Evolutionary conservation across 2,888 invertebrate genomes (phyloP).

Genomic region (Nasonovia ribisnigri): DNA sequence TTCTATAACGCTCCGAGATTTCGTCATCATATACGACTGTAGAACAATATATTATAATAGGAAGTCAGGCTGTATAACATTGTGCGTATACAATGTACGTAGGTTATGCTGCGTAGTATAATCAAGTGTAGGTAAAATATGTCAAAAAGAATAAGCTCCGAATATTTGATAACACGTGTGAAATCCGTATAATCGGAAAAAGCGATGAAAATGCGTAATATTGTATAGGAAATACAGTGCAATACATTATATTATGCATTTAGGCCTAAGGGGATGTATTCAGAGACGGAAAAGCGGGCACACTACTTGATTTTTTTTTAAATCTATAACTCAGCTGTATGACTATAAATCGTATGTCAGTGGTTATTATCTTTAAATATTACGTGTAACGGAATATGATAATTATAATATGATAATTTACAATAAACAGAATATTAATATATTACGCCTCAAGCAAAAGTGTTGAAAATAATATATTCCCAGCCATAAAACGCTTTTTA

Average conservation of each 20-base stretch:
- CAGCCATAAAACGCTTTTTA: background rate
- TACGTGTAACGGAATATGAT: background rate
- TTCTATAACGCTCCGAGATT: constrained; percentile 2
- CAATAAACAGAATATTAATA: background rate
- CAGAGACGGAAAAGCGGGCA: background rate
- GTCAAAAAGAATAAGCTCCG: background rate
- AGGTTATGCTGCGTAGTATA: background rate
- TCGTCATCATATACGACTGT: constrained; percentile 10
- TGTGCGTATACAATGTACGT: background rate
- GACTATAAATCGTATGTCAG: background rate
- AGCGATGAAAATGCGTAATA: background rate
- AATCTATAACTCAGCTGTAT: background rate
- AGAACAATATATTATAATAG: background rate
- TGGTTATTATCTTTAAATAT: background rate
- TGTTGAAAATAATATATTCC: background rate
- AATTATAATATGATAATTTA: background rate
- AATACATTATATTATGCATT: background rate
- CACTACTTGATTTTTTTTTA: background rate
- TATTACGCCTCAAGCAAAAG: background rate
- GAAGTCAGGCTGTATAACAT: background rate
- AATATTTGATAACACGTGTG: background rate
- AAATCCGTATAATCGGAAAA: background rate
- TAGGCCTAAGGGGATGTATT: background rate
- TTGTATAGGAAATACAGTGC: background rate
- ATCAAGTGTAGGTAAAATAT: background rate